A percentile compares a stretch with the other conserved stretches of the same genome.
These are phyloP conservation scores for Ascaphus truei DNA, from an alignment of 2,113 vertebrate genomes.

Conservation along the genomic window DNA sequence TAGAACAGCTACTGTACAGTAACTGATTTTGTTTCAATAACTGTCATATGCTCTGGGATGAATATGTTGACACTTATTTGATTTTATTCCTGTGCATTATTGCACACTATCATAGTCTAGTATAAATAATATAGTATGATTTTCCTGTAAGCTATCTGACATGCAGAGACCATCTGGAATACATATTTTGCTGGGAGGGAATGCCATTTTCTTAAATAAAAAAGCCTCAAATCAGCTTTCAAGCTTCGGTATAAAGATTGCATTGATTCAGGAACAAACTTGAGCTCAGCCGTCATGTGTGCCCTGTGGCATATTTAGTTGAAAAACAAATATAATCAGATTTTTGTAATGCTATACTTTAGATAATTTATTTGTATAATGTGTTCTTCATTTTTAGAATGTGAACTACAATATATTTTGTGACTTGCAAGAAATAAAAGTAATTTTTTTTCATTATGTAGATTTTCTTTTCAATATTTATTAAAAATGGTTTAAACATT, in stretches of 20 bases:
- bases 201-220: conserved; percentile 28
- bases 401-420: conserved; percentile 4
- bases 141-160: conserved; percentile 8
- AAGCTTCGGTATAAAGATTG: conserved; percentile 32
- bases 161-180: conserved; percentile 34
- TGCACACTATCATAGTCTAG: too few species aligned
- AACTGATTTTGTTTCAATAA: too few species aligned
- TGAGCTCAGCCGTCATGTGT: conserved; percentile 34
- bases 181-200: conserved; percentile 30
- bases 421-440: conserved; percentile 1
- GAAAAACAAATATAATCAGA: conserved; percentile 34
- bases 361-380: conserved; percentile 24
- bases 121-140: conserved; percentile 16
- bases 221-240: conserved; percentile 27
- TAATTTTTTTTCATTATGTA: background rate
- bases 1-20: too few species aligned
- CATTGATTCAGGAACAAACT: conserved; percentile 36
- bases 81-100: too few species aligned
- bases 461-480: background rate
- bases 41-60: too few species aligned
- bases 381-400: conserved; percentile 11
- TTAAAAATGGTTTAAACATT: too few species aligned
- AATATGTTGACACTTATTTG: too few species aligned
- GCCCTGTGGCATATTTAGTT: conserved; percentile 29
- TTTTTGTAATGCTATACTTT: conserved; percentile 18